Percentiles rank a stretch among this genome's conserved stretches.
Conservation (phyloP, 2,113 vertebrate species). For the Cinclus cinclus region DNA sequence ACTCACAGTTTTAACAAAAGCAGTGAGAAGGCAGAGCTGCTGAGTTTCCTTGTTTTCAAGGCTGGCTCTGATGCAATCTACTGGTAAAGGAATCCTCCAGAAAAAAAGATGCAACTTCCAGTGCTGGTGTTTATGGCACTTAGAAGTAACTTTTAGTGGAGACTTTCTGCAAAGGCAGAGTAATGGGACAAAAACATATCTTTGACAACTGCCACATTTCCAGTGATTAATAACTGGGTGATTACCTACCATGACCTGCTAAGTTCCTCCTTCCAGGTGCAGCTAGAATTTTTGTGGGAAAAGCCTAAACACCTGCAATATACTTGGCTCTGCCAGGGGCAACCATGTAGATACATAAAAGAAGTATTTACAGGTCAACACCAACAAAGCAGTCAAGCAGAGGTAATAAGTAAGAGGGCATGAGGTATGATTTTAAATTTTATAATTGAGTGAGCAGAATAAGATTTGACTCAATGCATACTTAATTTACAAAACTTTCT, state of each 20-base stretch:
- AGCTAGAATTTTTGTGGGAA: slow-evolving; percentile 5
- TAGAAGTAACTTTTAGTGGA: background rate
- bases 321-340: background rate
- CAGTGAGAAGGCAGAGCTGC: background rate
- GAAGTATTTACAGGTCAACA: background rate
- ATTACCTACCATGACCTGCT: background rate
- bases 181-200: background rate
- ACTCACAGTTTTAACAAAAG: background rate
- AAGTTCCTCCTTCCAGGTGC: background rate
- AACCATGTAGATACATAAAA: background rate
- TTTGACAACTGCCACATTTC: background rate
- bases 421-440: background rate
- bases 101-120: background rate
- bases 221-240: background rate
- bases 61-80: background rate
- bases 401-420: background rate
- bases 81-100: background rate
- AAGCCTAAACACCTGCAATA: background rate
- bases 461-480: background rate
- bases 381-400: background rate
- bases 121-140: background rate
- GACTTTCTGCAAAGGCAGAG: background rate
- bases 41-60: background rate
- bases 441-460: background rate
- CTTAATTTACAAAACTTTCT: background rate